phyloP scores from a whole-genome alignment of 2,797 vertebrate genomes.

The Synaphobranchus kaupii region DNA sequence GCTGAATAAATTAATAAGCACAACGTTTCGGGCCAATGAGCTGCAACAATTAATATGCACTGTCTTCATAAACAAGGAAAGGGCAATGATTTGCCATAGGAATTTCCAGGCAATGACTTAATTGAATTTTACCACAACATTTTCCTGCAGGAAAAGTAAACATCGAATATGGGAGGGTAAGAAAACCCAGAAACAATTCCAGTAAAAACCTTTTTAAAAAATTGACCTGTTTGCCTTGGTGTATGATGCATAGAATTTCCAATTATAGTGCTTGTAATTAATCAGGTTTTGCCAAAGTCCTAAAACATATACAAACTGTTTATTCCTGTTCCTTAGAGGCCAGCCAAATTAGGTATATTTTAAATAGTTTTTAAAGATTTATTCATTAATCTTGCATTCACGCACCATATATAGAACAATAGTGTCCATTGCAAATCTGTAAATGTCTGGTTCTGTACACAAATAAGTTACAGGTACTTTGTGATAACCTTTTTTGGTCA shows the following conservation, averaged over 20 bases:
- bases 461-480: not conserved
- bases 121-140: slow-evolving; percentile 27
- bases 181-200: not conserved
- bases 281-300: not conserved
- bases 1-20: slow-evolving; percentile 28
- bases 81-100: slow-evolving; percentile 20
- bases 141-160: slow-evolving; percentile 27
- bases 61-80: slow-evolving; percentile 30
- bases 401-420: not conserved
- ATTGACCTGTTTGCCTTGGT: not conserved
- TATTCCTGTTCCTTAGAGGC: not conserved
- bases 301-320: not conserved
- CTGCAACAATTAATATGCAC: slow-evolving; percentile 35
- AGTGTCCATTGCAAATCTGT: not conserved
- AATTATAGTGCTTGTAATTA: not conserved
- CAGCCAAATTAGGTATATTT: not conserved
- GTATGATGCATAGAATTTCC: not conserved
- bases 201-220: not conserved
- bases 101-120: slow-evolving; percentile 25
- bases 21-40: slow-evolving; percentile 32
- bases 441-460: not conserved
- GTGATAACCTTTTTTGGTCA: not conserved
- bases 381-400: not conserved
- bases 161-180: not conserved
- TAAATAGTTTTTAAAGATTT: not conserved